These are phyloP conservation scores for Aurelia aurita complex sp. Pacific DNA, from an alignment of 30 jellyfish, hydroid and myxozoan genomes.

Conservation along the genomic window DNA sequence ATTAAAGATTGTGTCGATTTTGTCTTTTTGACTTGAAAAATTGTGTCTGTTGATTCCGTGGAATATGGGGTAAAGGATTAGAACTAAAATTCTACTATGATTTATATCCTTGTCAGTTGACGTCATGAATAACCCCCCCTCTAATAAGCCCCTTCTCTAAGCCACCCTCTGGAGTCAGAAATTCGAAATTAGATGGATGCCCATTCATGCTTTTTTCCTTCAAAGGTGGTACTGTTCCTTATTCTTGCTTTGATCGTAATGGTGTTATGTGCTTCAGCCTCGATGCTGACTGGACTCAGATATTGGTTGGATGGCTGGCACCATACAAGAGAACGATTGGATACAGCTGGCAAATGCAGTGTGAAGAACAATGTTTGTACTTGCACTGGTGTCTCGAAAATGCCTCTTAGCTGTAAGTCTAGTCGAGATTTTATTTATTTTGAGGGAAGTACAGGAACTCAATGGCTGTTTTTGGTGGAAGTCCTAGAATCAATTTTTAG, in stretches of 20 bases:
- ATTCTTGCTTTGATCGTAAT: slow-evolving; percentile 58
- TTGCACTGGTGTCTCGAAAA: slow-evolving; percentile 50
- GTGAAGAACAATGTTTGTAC: slow-evolving; percentile 38
- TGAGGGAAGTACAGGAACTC: neutral
- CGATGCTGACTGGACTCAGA: slow-evolving; percentile 69
- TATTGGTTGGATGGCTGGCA: slow-evolving; percentile 90
- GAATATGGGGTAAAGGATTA: too few relatives aligned
- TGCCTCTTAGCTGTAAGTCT: slow-evolving; percentile 63
- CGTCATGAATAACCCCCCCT: too few relatives aligned
- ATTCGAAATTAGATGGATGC: too few relatives aligned
- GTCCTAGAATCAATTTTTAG: too few relatives aligned
- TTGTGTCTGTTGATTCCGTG: too few relatives aligned
- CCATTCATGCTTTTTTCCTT: neutral
- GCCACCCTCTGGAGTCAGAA: too few relatives aligned
- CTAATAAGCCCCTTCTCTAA: too few relatives aligned
- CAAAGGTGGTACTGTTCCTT: slow-evolving; percentile 68
- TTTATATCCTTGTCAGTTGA: too few relatives aligned
- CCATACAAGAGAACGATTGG: slow-evolving; percentile 44
- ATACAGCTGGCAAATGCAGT: slow-evolving; percentile 57
- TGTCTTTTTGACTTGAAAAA: too few relatives aligned
- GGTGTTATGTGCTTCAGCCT: slow-evolving; percentile 77
- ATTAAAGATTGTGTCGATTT: too few relatives aligned
- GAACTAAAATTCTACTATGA: too few relatives aligned
- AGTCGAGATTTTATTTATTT: neutral
- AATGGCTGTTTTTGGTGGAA: too few relatives aligned